Evolutionary conservation across 2,888 invertebrate genomes (phyloP).

Genomic region (Polylopha cassiicola): DNA sequence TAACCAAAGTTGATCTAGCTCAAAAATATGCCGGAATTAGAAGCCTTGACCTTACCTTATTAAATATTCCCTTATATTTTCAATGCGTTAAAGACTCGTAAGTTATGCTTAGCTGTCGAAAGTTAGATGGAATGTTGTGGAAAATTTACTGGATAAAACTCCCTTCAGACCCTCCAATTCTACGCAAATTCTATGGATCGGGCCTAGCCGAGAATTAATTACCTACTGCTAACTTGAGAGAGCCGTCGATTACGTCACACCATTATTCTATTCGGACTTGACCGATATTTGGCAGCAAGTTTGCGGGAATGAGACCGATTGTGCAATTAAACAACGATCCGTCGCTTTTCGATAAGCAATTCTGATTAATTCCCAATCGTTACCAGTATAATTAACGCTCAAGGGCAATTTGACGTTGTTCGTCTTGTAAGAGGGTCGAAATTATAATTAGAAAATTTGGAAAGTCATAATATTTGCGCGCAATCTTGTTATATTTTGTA

Average conservation of each 20-base stretch:
- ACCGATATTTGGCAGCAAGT: conserved; percentile 31
- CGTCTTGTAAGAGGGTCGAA: neutral
- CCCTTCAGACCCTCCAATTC: conserved; percentile 28
- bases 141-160: conserved; percentile 13
- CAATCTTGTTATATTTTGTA: too few species aligned
- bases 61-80: too few species aligned
- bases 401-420: neutral
- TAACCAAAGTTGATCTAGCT: too few species aligned
- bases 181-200: conserved; percentile 44
- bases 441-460: too few species aligned
- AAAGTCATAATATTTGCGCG: too few species aligned
- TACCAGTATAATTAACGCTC: conserved; percentile 9
- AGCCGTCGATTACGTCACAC: conserved; percentile 49
- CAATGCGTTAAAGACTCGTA: conserved; percentile 1
- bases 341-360: conserved; percentile 23
- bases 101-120: conserved; percentile 7
- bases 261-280: conserved; percentile 45
- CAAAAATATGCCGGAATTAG: too few species aligned
- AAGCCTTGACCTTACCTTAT: too few species aligned
- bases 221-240: conserved; percentile 41
- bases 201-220: conserved; percentile 50
- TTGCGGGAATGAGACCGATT: conserved; percentile 26
- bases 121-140: conserved; percentile 17
- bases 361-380: conserved; percentile 19
- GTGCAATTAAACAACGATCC: conserved; percentile 28